Percentiles rank a stretch among this genome's conserved stretches.
Conservation (phyloP, 1,140 invertebrate species). For the Tetraneura akinire region DNA sequence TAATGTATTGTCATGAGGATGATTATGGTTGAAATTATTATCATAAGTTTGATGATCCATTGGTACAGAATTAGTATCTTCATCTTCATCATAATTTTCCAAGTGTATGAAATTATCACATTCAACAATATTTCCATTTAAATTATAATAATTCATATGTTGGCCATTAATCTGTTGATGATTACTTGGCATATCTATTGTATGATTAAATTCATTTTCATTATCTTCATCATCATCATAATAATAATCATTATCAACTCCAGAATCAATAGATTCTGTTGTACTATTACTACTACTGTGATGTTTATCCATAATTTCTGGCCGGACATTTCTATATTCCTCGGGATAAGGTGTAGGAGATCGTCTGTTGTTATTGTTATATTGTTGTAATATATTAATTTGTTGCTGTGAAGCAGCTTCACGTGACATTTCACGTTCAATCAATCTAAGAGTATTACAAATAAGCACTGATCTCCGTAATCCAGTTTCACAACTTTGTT, state of each 20-base stretch:
- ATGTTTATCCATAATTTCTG: slow-evolving; percentile 52
- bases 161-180: background rate
- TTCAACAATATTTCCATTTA: background rate
- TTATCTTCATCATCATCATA: slow-evolving; percentile 30
- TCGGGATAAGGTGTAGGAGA: slow-evolving; percentile 60
- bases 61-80: background rate
- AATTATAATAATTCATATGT: slow-evolving; percentile 16
- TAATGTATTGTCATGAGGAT: slow-evolving; percentile 68
- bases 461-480: slow-evolving; percentile 90
- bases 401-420: slow-evolving; percentile 63
- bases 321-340: slow-evolving; percentile 59
- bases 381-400: no score
- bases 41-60: slow-evolving; percentile 2
- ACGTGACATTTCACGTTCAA: slow-evolving; percentile 86
- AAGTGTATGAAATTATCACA: slow-evolving; percentile 7
- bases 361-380: slow-evolving; percentile 52
- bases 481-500: slow-evolving; percentile 85
- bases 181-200: background rate
- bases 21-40: slow-evolving; percentile 54
- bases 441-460: slow-evolving; percentile 87
- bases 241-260: slow-evolving; percentile 16
- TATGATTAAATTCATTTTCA: background rate
- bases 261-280: slow-evolving; percentile 37
- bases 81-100: slow-evolving; percentile 7
- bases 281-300: slow-evolving; percentile 51